Conservation (phyloP, 2,113 vertebrate genomes). For the Cyprinodon variegatus region DNA sequence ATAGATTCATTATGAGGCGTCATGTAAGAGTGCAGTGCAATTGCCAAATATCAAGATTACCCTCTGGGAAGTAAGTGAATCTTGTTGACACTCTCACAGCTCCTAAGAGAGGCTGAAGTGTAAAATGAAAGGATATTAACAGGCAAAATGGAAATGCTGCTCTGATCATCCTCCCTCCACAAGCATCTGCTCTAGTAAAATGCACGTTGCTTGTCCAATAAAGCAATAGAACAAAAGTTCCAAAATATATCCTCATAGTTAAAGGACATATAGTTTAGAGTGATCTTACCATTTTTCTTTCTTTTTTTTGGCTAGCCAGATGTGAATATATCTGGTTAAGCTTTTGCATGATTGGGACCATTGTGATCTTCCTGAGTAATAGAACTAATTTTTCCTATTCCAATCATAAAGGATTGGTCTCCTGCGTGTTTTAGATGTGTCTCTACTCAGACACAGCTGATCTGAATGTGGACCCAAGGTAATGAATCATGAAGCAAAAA, state of each 20-base stretch:
- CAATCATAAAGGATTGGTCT: too few species aligned
- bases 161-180: neutral
- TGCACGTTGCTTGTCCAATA: neutral
- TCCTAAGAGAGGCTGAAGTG: conserved; percentile 20
- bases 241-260: neutral
- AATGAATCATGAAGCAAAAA: too few species aligned
- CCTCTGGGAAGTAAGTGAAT: conserved; percentile 29
- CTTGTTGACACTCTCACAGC: conserved; percentile 44
- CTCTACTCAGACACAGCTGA: too few species aligned
- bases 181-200: neutral
- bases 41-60: conserved; percentile 45
- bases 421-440: too few species aligned
- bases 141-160: conserved; percentile 1
- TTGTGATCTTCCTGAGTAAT: too few species aligned
- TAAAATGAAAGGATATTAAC: conserved; percentile 27
- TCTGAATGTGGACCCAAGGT: too few species aligned
- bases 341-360: too few species aligned
- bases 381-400: too few species aligned
- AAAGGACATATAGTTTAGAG: neutral
- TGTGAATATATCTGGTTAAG: neutral
- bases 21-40: conserved; percentile 11
- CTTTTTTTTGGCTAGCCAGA: neutral
- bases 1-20: conserved; percentile 48
- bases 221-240: neutral
- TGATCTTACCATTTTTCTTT: too few species aligned